Percentiles rank a stretch among this genome's conserved stretches.
These are phyloP conservation scores for Drosophila quadrilineata DNA, from an alignment of 1,140 invertebrate species.

Conservation along the genomic window DNA sequence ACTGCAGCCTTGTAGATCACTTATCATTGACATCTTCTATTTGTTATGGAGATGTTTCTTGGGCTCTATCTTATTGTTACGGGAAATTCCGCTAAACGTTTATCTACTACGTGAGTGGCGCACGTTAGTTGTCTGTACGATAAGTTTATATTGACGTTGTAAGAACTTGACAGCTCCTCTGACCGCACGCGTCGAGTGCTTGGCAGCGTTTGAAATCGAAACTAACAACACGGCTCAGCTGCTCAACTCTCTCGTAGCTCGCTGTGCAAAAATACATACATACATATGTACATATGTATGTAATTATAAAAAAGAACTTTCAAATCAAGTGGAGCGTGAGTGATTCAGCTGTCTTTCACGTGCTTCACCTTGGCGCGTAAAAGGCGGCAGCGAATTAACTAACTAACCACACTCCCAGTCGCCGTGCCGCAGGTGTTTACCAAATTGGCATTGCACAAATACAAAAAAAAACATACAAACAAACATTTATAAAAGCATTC, in stretches of 20 bases:
- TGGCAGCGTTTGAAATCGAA: slow-evolving; percentile 42
- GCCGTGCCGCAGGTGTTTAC: slow-evolving; percentile 39
- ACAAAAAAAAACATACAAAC: neutral
- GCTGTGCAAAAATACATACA: slow-evolving; percentile 8
- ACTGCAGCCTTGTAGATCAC: slow-evolving; percentile 37
- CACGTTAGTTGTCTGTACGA: slow-evolving; percentile 49
- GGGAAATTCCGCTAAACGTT: slow-evolving; percentile 12
- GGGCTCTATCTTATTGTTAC: neutral
- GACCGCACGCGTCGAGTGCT: slow-evolving; percentile 40
- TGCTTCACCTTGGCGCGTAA: slow-evolving; percentile 69
- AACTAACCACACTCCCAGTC: neutral
- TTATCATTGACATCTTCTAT: slow-evolving; percentile 28
- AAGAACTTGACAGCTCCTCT: neutral
- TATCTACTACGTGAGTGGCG: slow-evolving; percentile 59
- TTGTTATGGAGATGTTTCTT: neutral
- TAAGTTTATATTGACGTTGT: slow-evolving; percentile 31
- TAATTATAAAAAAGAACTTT: slow-evolving; percentile 47
- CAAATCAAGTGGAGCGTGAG: slow-evolving; percentile 63
- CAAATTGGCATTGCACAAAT: slow-evolving; percentile 39
- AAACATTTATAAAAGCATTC: neutral
- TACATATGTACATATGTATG: too few relatives aligned
- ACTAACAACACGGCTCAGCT: slow-evolving; percentile 25
- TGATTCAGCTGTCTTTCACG: slow-evolving; percentile 67
- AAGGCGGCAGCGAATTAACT: slow-evolving; percentile 68
- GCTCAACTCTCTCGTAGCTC: slow-evolving; percentile 33